These are phyloP conservation scores for Dryadula phaetusa DNA, from an alignment of 2,888 invertebrate genomes.

Conservation along the genomic window DNA sequence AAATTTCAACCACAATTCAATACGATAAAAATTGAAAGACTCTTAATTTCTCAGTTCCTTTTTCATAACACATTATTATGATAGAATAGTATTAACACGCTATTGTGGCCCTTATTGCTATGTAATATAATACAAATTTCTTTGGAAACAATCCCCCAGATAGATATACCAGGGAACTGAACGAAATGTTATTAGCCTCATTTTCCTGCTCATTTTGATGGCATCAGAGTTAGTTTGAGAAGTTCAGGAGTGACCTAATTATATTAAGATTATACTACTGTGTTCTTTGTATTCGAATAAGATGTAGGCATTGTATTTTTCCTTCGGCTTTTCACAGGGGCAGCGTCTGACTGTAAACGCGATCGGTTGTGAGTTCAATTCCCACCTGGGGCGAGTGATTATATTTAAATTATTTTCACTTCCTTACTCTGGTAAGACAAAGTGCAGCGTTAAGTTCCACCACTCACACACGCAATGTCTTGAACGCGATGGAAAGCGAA, in stretches of 20 bases:
- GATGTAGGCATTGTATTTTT: too few relatives aligned
- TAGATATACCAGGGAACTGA: constrained; percentile 7
- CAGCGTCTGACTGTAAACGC: too few relatives aligned
- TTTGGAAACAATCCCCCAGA: background rate
- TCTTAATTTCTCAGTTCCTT: constrained; percentile 8
- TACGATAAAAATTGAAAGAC: constrained; percentile 5
- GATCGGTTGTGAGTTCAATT: too few relatives aligned
- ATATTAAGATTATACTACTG: background rate
- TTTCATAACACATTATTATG: constrained; percentile 15
- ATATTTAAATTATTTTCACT: too few relatives aligned
- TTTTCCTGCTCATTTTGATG: constrained; percentile 23
- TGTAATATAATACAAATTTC: background rate
- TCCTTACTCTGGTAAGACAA: too few relatives aligned
- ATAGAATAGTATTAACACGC: background rate
- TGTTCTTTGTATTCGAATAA: too few relatives aligned
- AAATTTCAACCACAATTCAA: constrained; percentile 12
- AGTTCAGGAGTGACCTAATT: background rate
- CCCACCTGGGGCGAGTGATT: too few relatives aligned
- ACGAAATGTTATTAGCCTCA: constrained; percentile 16
- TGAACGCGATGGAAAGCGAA: too few relatives aligned
- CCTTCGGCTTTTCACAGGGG: too few relatives aligned
- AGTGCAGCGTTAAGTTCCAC: too few relatives aligned
- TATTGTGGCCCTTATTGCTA: background rate
- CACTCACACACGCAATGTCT: too few relatives aligned
- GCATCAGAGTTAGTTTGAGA: background rate